Evolutionary conservation across 2,888 invertebrate species (phyloP).

Genomic region (Lasioglossum oenotherae): DNA sequence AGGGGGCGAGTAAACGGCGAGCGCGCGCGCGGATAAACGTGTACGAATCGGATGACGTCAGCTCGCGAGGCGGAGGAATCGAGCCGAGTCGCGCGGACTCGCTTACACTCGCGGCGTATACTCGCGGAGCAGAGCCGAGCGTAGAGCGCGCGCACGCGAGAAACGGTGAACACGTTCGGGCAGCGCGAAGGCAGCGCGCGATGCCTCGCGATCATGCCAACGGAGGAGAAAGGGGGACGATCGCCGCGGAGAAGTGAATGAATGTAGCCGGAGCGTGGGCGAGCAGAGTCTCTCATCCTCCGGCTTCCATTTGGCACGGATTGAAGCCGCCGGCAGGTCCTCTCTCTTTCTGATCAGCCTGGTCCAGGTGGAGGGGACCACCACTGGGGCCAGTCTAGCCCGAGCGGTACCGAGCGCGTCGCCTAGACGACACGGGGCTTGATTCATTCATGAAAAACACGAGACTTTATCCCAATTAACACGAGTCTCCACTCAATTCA

Average conservation of each 20-base stretch:
- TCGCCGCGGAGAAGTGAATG: conserved; percentile 79
- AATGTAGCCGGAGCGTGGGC: conserved; percentile 80
- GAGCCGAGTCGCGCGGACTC: conserved; percentile 38
- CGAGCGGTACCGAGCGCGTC: conserved; percentile 51
- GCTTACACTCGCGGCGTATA: conserved; percentile 44
- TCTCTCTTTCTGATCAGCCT: not conserved
- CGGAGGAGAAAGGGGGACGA: conserved; percentile 57
- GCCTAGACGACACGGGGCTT: conserved; percentile 67
- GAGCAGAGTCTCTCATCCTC: conserved; percentile 77
- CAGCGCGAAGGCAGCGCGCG: conserved; percentile 48
- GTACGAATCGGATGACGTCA: conserved; percentile 76
- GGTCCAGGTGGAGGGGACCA: not conserved
- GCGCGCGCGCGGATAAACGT: conserved; percentile 48
- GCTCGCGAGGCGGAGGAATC: conserved; percentile 56
- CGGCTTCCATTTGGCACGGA: not conserved
- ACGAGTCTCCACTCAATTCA: conserved; percentile 78
- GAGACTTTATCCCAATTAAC: conserved; percentile 80
- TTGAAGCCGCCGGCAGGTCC: not conserved
- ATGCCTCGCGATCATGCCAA: conserved; percentile 49
- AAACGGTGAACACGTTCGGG: conserved; percentile 63
- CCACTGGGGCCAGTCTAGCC: conserved; percentile 8
- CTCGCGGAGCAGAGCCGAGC: conserved; percentile 15
- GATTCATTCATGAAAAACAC: conserved; percentile 80
- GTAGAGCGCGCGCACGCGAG: conserved; percentile 46
- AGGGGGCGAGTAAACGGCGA: conserved; percentile 31